Base-by-base conservation (phyloP, 1,140 invertebrate species). In the Protaetia brevitarsis region DNA sequence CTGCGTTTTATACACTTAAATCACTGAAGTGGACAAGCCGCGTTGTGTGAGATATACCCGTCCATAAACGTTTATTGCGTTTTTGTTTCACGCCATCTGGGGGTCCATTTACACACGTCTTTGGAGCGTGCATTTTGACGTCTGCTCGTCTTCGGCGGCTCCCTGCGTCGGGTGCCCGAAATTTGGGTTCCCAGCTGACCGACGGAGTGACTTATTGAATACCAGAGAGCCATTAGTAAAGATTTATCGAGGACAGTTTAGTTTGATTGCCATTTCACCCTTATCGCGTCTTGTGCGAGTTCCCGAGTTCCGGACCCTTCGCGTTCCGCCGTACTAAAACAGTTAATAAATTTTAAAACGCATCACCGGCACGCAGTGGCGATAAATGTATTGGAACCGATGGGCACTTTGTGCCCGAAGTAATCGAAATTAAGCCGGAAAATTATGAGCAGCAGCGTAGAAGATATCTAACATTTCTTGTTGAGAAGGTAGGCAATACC, bases 211-310 rank as follows among this genome's bases (percentile, higher is more conserved):
- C 74, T 77, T 77, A 77, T 77, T 74, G 76, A 77, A 77, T 77
- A 76, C 76, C 76, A 74, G 71, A 68, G 70, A 73, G 76, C 76
- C 74, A 77, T 77, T 76, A 76, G 74, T 69, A 69, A n/a, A 69
- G 70, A 77, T 77, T 77, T 77, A 77, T 77, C 69, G 70, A 60
- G 67, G 73, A 69, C 67, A 71, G 66, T 64, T 63, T 30, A 51
- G 71, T 73, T n/a, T 74, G 73, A 76, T 76, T 76, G 69, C 75
- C 73, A 34, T 62, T 23, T 36, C 60, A 23, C 29, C 60, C 60
- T 23, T 36, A 21, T 8, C 23, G 13, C 11, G 19, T 34, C 23
- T n/a, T 10, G 7, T n/a, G 57, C n/a, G n/a, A n/a, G n/a, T 11
- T 62, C n/a, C 34, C 60, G n/a, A n/a, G n/a, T n/a, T n/a, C n/a